Conservation (phyloP, 2,797 vertebrate genomes). For the Selene dorsalis region DNA sequence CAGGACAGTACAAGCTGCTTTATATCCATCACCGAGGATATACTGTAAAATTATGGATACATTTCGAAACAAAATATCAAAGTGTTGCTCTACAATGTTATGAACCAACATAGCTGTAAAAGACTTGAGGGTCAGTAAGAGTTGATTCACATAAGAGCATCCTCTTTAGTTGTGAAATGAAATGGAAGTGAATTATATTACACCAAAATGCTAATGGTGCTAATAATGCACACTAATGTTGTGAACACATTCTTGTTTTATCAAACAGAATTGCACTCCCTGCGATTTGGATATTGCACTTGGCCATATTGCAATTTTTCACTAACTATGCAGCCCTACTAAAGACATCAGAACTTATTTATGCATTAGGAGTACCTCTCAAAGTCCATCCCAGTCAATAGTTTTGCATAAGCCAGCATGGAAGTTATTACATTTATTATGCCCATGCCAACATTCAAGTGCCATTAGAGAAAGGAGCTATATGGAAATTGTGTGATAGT, state of each 20-base stretch:
- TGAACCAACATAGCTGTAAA: not conserved
- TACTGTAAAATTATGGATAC: not conserved
- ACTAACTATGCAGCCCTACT: too few species aligned
- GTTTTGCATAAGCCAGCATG: not conserved
- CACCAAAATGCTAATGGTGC: too few species aligned
- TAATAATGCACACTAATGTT: not conserved
- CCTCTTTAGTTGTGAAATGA: not conserved
- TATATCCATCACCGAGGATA: not conserved
- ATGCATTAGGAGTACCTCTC: not conserved
- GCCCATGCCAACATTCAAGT: too few species aligned
- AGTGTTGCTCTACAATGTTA: not conserved
- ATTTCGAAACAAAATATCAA: not conserved
- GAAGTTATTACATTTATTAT: too few species aligned
- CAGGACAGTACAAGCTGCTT: not conserved
- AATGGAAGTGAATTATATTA: not conserved
- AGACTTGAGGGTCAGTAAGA: not conserved
- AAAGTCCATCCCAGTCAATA: not conserved
- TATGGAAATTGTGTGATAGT: too few species aligned
- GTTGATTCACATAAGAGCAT: not conserved
- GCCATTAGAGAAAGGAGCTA: too few species aligned
- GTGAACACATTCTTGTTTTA: too few species aligned
- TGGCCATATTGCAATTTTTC: too few species aligned
- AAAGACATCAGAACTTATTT: not conserved
- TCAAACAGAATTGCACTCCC: too few species aligned
- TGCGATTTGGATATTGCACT: too few species aligned